These are phyloP conservation scores for Thalpophila matura DNA, from an alignment of 2,888 invertebrate genomes.

Conservation along the genomic window DNA sequence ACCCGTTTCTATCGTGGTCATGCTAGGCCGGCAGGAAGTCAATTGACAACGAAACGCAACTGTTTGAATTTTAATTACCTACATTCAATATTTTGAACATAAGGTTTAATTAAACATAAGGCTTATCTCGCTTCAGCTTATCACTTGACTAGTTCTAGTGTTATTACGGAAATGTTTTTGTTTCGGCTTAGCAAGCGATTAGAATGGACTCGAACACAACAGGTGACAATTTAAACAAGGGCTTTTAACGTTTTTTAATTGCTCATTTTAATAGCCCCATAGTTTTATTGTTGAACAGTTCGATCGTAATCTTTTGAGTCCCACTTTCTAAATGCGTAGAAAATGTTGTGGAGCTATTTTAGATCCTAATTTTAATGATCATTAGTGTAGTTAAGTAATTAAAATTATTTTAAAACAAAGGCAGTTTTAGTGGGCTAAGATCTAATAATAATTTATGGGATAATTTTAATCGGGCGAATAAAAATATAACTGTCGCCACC, in stretches of 20 bases:
- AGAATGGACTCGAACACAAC: slow-evolving; percentile 58
- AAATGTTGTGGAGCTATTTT: neutral
- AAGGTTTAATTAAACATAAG: neutral
- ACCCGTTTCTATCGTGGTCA: too few relatives aligned
- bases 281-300: slow-evolving; percentile 27
- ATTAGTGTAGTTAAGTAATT: neutral
- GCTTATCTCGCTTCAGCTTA: slow-evolving; percentile 1
- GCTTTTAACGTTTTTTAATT: slow-evolving; percentile 51
- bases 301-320: slow-evolving; percentile 31
- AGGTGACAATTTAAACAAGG: slow-evolving; percentile 63
- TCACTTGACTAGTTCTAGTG: neutral
- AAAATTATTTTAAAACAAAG: too few relatives aligned
- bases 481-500: too few relatives aligned
- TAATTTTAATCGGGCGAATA: too few relatives aligned
- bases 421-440: too few relatives aligned
- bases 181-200: slow-evolving; percentile 62
- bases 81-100: too few relatives aligned
- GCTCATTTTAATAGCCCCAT: slow-evolving; percentile 30
- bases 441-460: too few relatives aligned
- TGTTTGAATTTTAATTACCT: too few relatives aligned
- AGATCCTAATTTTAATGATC: neutral
- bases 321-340: slow-evolving; percentile 33
- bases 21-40: too few relatives aligned
- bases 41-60: too few relatives aligned
- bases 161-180: slow-evolving; percentile 39